Evolutionary conservation across 2,888 invertebrate genomes (phyloP), one percentile per base, ranked within the genome.

Genomic region (Cephus spinipes): DNA sequence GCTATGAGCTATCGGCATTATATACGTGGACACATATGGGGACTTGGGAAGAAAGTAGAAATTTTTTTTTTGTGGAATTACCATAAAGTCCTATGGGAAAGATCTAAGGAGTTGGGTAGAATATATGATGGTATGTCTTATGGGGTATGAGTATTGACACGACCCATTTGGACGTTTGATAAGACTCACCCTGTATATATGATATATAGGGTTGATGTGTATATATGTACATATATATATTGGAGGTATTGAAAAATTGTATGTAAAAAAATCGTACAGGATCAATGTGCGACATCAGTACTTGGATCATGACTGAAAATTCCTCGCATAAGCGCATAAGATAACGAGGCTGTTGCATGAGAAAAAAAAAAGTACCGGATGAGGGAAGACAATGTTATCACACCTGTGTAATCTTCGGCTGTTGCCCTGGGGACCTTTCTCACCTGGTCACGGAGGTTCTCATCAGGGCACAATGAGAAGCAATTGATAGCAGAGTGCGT

Each of bases 311-410:
- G 23, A 23, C 23, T 55, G 23, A 55, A 23, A 15, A 55, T 55
- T 32, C 23, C 31, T 32, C 12, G 31, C 15, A 71, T 32, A 33
- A 73, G 33, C 36, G 73, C 73, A 32, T 55, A 75, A 74, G 35
- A 15, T 77, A 79, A 79, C 76, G 76, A 78, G 80, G 76, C 76
- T 76, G 73, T 71, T 75, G 69, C 80, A 78, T 79, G 82, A 77
- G 79, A 80, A 80, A 83, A 83, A 83, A 83, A 87, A 88, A 88
- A 86, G 79, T 85, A 80, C 81, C 81, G 84, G 83, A 85, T 84
- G 82, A 83, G 79, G 82, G 83, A 82, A 87, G 87, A 89, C 89
- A 89, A 89, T 89, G 88, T 85, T 89, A 89, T 89, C 89, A 81
- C 76, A 23, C 76, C 79, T 79, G 80, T 79, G 82, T 83, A 82